These are phyloP conservation scores for Otocyon megalotis DNA, from an alignment of 2,113 vertebrate genomes.

Conservation along the genomic window DNA sequence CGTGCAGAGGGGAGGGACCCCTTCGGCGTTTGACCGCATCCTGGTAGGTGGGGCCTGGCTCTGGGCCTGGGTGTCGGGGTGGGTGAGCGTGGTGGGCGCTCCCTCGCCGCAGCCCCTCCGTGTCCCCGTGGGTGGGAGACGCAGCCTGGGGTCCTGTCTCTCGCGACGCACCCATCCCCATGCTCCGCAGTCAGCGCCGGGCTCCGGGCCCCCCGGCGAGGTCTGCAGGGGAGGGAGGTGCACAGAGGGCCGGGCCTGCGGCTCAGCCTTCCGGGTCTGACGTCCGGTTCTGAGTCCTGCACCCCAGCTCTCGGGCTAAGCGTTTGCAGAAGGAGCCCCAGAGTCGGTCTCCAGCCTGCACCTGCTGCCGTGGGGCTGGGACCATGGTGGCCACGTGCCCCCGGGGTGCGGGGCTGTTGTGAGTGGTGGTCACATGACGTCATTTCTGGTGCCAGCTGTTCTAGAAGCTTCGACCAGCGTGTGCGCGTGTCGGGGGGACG, in stretches of 20 bases:
- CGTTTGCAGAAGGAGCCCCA: not conserved
- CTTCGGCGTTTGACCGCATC: conserved; percentile 95
- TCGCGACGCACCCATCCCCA: no score
- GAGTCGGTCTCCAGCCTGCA: not conserved
- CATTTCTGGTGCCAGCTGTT: not conserved
- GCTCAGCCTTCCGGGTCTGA: not conserved
- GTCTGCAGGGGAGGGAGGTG: not conserved
- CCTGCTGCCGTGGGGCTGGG: rapidly evolving
- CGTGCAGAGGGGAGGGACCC: conserved; percentile 96
- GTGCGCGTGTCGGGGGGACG: not conserved
- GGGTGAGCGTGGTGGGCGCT: rapidly evolving
- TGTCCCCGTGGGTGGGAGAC: not conserved
- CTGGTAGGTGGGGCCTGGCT: conserved; percentile 88
- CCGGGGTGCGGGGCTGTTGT: rapidly evolving
- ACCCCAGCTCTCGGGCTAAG: rapidly evolving
- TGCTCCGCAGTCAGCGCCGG: rapidly evolving
- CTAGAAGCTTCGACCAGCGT: not conserved
- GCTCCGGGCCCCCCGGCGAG: rapidly evolving
- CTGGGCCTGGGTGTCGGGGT: rapidly evolving
- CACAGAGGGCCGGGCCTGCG: rapidly evolving
- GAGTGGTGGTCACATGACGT: rapidly evolving
- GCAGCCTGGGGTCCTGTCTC: no score
- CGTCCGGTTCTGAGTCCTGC: no score
- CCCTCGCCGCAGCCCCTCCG: rapidly evolving
- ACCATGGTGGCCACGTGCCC: no score